Evolutionary conservation across 1,140 invertebrate genomes (phyloP), one percentile per base, ranked within the genome.

Genomic region (Pissodes strobi): DNA sequence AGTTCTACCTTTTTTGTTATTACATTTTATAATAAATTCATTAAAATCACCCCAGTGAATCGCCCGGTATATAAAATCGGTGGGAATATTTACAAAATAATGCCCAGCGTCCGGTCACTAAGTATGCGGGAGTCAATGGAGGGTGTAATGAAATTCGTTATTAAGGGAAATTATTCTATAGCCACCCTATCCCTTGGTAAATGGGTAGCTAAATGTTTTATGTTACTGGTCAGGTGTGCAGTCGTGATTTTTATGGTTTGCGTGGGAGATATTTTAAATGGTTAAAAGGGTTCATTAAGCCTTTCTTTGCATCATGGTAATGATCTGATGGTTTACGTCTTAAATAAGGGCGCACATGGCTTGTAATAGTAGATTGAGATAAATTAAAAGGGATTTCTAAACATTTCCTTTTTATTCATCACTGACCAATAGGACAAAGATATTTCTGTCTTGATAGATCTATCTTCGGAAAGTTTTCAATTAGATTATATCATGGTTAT

Each of bases 31-130:
- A 27, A 52, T 52, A 6, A 52, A 27, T 9, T 18, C 8, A 15
- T 30, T 2, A 37, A 34, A 41, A 55, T 21, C 30, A 55, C n/a
- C 27, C 18, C 27, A 9, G 6, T 15, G 13, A 5, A 19, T 49
- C 46, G 13, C 4, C 46, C 22, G 17, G 12, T 25, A n/a, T 6
- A 2, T 37, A 1, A 55, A 63, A 63, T 63, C 60, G 53, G 60
- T 63, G 60, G 51, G 60, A 63, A 63, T 51, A 22, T 27, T 55
- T 55, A 41, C 18, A 12, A 39, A 12, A 63, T 39, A 63, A 63
- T 63, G 60, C 37, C 51, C 60, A 63, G 19, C 60, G 60, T 63
- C 60, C 60, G 60, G 60, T 63, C 38, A 5, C 17, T 48, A 63
- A 46, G 30, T 46, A 51, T 49, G 37, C 41, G 60, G 23, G 22